Evolutionary conservation across 2,797 vertebrate genomes (phyloP).

Genomic region (Eurystomus glaucurus): DNA sequence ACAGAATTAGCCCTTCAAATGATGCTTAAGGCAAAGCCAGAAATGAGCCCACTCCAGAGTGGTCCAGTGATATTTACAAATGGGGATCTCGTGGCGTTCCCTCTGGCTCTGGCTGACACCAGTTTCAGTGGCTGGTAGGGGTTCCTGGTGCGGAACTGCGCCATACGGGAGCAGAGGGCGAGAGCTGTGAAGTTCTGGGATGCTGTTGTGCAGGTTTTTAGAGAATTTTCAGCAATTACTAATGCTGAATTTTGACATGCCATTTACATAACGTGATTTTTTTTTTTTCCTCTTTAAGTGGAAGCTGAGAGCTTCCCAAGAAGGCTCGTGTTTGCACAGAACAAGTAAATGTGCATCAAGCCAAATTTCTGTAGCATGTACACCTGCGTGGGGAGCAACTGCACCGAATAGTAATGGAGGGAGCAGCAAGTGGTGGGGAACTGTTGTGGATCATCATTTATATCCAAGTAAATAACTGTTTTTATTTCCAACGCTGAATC

Average conservation of each 20-base stretch:
- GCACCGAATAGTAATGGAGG: background rate
- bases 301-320: constrained; percentile 25
- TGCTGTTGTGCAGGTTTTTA: background rate
- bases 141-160: background rate
- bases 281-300: background rate
- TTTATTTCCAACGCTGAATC: background rate
- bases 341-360: background rate
- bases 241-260: constrained; percentile 44
- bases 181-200: constrained; percentile 45
- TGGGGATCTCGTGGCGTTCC: background rate
- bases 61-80: constrained; percentile 73
- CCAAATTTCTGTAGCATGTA: background rate
- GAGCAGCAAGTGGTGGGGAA: background rate
- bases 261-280: constrained; percentile 49
- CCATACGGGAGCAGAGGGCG: background rate
- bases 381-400: background rate
- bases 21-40: constrained; percentile 67
- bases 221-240: constrained; percentile 34
- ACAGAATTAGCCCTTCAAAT: constrained; percentile 76
- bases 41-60: constrained; percentile 60
- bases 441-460: background rate
- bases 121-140: background rate
- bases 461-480: background rate
- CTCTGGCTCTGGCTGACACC: constrained; percentile 37
- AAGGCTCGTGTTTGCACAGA: background rate